A percentile compares a stretch with the other conserved stretches of the same genome.
These are phyloP conservation scores for Mustela lutreola DNA, from an alignment of 2,113 vertebrate species.

Conservation along the genomic window DNA sequence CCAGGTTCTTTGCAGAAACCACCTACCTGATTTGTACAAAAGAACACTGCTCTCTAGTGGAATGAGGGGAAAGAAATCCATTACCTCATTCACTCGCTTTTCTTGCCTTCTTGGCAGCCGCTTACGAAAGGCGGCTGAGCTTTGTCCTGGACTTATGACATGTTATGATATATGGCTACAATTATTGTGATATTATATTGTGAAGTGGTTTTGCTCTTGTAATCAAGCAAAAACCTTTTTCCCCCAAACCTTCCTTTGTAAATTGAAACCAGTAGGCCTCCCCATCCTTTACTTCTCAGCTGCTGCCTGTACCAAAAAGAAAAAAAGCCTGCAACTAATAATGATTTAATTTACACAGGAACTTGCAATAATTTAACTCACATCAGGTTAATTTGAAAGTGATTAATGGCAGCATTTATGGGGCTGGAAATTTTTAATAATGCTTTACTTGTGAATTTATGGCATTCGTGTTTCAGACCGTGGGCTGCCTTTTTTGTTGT, in stretches of 20 bases:
- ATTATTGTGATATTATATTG: slow-evolving; percentile 85
- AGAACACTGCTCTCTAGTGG: slow-evolving; percentile 94
- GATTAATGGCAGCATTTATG: slow-evolving; percentile 86
- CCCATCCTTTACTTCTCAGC: slow-evolving; percentile 27
- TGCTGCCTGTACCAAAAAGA: slow-evolving; percentile 71
- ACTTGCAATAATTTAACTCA: slow-evolving; percentile 84
- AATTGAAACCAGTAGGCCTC: slow-evolving; percentile 80
- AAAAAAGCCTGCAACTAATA: slow-evolving; percentile 86
- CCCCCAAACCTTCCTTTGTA: slow-evolving; percentile 73
- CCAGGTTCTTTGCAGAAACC: slow-evolving; percentile 75
- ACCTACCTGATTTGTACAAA: slow-evolving; percentile 88
- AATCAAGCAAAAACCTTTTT: slow-evolving; percentile 84
- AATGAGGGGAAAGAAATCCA: slow-evolving; percentile 82
- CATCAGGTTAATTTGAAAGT: slow-evolving; percentile 86
- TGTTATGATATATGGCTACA: slow-evolving; percentile 85
- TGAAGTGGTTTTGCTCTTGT: slow-evolving; percentile 84
- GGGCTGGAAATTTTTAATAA: slow-evolving; percentile 86
- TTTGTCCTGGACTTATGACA: slow-evolving; percentile 81
- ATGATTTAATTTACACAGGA: slow-evolving; percentile 87
- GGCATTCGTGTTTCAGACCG: slow-evolving; percentile 66
- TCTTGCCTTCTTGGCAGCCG: slow-evolving; percentile 69
- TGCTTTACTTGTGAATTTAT: slow-evolving; percentile 79
- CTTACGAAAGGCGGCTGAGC: slow-evolving; percentile 78
- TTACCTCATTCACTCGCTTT: slow-evolving; percentile 82
- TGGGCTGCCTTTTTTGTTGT: slow-evolving; percentile 58